A percentile compares a stretch with the other conserved stretches of the same genome.
Conservation (phyloP, 2,797 vertebrate genomes). For the Acipenser oxyrinchus region DNA sequence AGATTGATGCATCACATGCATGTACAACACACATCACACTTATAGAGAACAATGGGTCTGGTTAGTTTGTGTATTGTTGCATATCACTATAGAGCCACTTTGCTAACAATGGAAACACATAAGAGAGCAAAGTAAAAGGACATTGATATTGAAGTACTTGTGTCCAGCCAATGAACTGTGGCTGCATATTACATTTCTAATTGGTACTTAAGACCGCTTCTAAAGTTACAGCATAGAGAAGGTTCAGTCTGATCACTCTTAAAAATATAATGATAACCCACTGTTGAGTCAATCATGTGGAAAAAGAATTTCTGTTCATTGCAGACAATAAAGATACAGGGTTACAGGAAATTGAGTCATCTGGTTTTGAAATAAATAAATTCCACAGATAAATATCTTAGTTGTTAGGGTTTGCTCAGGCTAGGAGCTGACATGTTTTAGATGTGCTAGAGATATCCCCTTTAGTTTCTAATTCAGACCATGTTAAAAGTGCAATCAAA, state of each 20-base stretch:
- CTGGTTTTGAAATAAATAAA: conserved; percentile 4
- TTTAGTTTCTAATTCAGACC: not conserved
- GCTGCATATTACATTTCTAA: conserved; percentile 26
- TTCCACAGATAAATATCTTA: conserved; percentile 12
- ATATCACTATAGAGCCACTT: conserved; percentile 18
- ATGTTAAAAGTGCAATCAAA: not conserved
- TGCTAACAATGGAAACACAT: conserved; percentile 22
- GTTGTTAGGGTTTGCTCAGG: conserved; percentile 1
- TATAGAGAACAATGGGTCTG: conserved; percentile 11
- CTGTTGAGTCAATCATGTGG: conserved; percentile 9
- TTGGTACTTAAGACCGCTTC: conserved; percentile 17
- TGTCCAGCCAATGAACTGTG: conserved; percentile 10
- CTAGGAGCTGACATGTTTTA: not conserved
- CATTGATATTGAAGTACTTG: conserved; percentile 18
- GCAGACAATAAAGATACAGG: conserved; percentile 13
- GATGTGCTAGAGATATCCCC: not conserved
- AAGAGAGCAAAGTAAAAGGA: conserved; percentile 19
- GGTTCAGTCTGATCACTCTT: conserved; percentile 10
- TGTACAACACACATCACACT: conserved; percentile 17
- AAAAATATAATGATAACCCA: conserved; percentile 9
- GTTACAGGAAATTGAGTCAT: conserved; percentile 15
- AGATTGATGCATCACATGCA: not conserved
- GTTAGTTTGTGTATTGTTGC: conserved; percentile 21
- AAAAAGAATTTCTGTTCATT: conserved; percentile 19
- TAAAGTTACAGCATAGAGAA: conserved; percentile 15